A percentile compares a stretch with the other conserved stretches of the same genome.
phyloP scores from a whole-genome alignment of 53 echinoderm and acorn worm species.

The Astropecten irregularis region DNA sequence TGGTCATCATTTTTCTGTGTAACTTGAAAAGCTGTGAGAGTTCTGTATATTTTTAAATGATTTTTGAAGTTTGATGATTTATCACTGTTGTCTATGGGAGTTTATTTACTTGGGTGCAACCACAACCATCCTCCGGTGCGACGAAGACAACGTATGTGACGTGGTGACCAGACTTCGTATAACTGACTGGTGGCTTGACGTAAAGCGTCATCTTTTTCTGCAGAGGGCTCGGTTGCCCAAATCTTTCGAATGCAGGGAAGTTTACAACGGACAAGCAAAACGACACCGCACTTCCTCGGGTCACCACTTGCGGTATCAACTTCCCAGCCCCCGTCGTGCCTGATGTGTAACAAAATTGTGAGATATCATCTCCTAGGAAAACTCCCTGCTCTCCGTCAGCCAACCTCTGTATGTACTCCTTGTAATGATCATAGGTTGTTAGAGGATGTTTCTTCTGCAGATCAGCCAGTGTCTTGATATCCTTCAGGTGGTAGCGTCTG shows the following conservation, averaged over 20 bases:
- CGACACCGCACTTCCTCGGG: not conserved
- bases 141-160: conserved; percentile 16
- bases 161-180: conserved; percentile 15
- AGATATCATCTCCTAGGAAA: conserved; percentile 13
- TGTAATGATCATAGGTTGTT: conserved; percentile 72
- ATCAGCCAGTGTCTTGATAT: conserved; percentile 51
- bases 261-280: not conserved
- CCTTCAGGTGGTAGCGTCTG: conserved; percentile 29
- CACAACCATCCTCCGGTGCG: not conserved
- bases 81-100: too few relatives aligned
- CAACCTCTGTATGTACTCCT: conserved; percentile 65
- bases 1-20: too few relatives aligned
- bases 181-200: not conserved
- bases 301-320: conserved; percentile 44
- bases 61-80: too few relatives aligned
- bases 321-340: conserved; percentile 81
- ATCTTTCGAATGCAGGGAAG: not conserved
- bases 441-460: conserved; percentile 69
- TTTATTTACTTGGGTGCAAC: too few relatives aligned
- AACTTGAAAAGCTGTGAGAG: too few relatives aligned
- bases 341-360: conserved; percentile 53
- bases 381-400: conserved; percentile 55
- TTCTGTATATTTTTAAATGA: too few relatives aligned
- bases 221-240: conserved; percentile 33
- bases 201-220: conserved; percentile 41